These are phyloP conservation scores for Stercorarius parasiticus DNA, from an alignment of 2,113 vertebrate species.

Conservation along the genomic window DNA sequence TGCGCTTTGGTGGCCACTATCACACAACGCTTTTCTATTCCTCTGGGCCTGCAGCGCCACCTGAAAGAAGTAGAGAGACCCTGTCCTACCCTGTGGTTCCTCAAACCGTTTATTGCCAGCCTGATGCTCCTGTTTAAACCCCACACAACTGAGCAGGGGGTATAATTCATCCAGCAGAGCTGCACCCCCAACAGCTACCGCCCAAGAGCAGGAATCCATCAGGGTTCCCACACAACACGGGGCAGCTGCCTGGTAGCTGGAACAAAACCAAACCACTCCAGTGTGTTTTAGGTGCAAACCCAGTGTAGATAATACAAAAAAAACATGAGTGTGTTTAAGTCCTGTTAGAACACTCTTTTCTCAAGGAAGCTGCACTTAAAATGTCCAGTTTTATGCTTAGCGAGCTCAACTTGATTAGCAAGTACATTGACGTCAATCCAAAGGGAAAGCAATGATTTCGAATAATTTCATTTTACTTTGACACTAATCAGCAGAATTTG, in stretches of 20 bases:
- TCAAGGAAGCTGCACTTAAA: neutral
- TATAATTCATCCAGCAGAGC: neutral
- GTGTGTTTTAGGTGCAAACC: neutral
- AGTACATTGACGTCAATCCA: neutral
- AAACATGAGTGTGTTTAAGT: neutral
- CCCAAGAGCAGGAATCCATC: neutral
- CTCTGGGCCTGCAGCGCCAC: neutral
- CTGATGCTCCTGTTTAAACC: neutral
- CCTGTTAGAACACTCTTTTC: neutral
- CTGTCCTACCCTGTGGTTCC: neutral
- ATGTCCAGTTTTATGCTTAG: neutral
- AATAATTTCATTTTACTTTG: neutral
- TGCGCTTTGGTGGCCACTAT: neutral
- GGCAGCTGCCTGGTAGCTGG: neutral
- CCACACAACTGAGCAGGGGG: neutral
- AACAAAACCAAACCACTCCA: neutral
- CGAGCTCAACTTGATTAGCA: neutral
- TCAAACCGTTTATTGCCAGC: neutral
- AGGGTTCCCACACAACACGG: neutral
- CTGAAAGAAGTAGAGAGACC: neutral
- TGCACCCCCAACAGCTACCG: neutral
- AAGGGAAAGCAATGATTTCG: neutral
- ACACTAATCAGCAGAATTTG: neutral
- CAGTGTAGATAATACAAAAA: neutral
- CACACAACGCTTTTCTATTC: neutral